A percentile compares a stretch with the other conserved stretches of the same genome.
phyloP scores from a whole-genome alignment of 2,888 invertebrate genomes.

The Uropetala carovei region DNA sequence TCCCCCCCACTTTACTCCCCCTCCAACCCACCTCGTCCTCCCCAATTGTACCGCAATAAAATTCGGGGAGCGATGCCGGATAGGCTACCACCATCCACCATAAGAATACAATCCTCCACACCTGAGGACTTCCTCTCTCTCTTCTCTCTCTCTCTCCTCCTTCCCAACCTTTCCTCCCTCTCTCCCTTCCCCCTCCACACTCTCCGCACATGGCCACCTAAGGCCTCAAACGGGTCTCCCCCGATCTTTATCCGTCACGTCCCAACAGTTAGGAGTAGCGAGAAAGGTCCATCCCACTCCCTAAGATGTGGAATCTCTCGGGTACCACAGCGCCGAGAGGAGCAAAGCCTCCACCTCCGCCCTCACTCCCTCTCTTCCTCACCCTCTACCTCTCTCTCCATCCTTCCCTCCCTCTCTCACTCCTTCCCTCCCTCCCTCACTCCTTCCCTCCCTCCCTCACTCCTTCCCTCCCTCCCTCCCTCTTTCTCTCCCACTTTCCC shows the following conservation, averaged over 20 bases:
- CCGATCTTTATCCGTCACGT: conserved; percentile 45
- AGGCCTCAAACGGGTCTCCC: background rate
- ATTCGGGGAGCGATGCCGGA: background rate
- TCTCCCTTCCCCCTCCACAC: background rate
- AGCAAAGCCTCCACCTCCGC: background rate
- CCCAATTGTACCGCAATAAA: conserved; percentile 29
- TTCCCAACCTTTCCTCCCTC: background rate
- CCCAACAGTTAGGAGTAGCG: background rate
- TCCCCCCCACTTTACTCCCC: background rate
- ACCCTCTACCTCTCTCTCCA: background rate
- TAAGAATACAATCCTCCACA: conserved; percentile 6
- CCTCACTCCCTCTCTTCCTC: background rate
- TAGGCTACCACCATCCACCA: background rate
- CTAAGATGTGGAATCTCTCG: background rate
- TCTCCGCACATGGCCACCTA: background rate
- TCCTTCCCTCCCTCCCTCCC: conserved; percentile 32
- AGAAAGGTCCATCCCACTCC: background rate
- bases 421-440: background rate
- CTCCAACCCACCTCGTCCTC: background rate
- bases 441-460: background rate
- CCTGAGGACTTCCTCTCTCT: background rate
- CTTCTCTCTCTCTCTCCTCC: background rate
- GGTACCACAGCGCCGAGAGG: background rate
- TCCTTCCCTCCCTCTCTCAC: background rate
- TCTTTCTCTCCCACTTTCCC: conserved; percentile 42